Evolutionary conservation across 2,113 vertebrate genomes (phyloP).

Genomic region (Nothocercus julius): DNA sequence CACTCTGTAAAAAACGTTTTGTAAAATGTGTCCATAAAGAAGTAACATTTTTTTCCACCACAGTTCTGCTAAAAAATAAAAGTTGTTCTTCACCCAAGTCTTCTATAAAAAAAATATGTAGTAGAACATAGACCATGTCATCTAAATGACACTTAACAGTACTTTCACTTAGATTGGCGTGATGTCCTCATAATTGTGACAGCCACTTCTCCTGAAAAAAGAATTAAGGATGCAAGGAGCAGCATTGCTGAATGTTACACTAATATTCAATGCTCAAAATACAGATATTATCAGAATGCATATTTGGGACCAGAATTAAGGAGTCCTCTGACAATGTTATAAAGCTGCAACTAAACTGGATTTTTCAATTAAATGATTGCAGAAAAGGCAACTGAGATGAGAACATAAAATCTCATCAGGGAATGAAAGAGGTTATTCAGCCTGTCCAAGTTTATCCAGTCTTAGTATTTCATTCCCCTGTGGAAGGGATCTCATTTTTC

Average conservation of each 20-base stretch:
- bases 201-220: not conserved
- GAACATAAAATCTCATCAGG: slow-evolving; percentile 10
- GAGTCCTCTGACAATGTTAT: not conserved
- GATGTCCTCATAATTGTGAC: not conserved
- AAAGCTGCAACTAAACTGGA: not conserved
- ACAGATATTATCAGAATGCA: not conserved
- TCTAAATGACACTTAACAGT: not conserved
- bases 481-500: slow-evolving; percentile 50
- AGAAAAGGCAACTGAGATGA: slow-evolving; percentile 26
- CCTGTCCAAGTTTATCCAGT: slow-evolving; percentile 37
- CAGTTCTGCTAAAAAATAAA: not conserved
- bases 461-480: not conserved
- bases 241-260: not conserved
- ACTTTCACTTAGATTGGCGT: not conserved
- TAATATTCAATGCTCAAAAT: not conserved
- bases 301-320: not conserved
- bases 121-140: not conserved
- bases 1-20: not conserved
- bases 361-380: slow-evolving; percentile 49
- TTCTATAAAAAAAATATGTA: not conserved
- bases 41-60: not conserved
- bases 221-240: not conserved
- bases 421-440: not conserved
- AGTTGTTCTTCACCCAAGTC: not conserved
- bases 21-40: not conserved